Evolutionary conservation across 1,140 invertebrate species (phyloP).

Genomic region (Drosophila saltans): DNA sequence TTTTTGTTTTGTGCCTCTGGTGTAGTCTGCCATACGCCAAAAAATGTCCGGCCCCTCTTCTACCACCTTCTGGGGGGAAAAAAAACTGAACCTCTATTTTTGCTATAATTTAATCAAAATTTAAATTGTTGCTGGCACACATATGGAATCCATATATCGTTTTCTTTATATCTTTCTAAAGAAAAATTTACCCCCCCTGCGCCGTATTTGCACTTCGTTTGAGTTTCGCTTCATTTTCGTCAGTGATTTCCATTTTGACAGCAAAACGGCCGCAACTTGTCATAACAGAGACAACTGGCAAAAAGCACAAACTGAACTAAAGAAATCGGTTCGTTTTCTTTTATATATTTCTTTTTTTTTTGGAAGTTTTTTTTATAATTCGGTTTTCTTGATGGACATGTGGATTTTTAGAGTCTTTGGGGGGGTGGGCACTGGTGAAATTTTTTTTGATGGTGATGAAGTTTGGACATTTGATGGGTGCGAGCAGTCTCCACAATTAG

Average conservation of each 20-base stretch:
- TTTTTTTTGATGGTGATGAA: slow-evolving; percentile 44
- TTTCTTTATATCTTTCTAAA: slow-evolving; percentile 32
- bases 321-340: neutral
- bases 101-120: slow-evolving; percentile 60
- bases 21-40: slow-evolving; percentile 46
- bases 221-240: slow-evolving; percentile 27
- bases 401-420: slow-evolving; percentile 21
- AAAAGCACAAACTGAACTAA: neutral
- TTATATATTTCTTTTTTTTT: no score
- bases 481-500: slow-evolving; percentile 59
- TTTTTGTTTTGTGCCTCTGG: slow-evolving; percentile 24
- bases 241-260: slow-evolving; percentile 47
- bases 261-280: slow-evolving; percentile 60
- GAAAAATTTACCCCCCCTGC: neutral
- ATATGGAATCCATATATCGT: slow-evolving; percentile 28
- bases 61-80: no score
- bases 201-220: slow-evolving; percentile 52
- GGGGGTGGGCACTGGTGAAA: slow-evolving; percentile 40
- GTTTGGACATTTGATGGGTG: slow-evolving; percentile 39
- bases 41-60: slow-evolving; percentile 39
- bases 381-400: slow-evolving; percentile 41
- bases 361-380: slow-evolving; percentile 1
- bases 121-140: slow-evolving; percentile 33
- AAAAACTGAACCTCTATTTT: slow-evolving; percentile 19
- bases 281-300: slow-evolving; percentile 48